phyloP scores from a whole-genome alignment of 2,113 vertebrate genomes.

The Meleagris gallopavo region DNA sequence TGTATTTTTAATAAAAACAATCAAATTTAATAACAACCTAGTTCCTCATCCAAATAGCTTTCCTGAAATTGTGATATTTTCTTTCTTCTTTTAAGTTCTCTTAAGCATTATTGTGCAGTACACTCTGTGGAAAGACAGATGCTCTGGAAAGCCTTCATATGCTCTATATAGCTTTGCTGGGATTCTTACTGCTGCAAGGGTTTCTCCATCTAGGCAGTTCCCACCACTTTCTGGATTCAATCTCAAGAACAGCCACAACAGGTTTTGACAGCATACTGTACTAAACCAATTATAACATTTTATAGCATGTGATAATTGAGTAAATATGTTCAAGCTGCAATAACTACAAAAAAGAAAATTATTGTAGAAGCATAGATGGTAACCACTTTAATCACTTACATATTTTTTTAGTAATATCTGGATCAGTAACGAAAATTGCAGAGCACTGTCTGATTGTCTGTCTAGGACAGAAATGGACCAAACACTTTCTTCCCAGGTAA shows the following conservation, averaged over 20 bases:
- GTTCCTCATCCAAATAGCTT: background rate
- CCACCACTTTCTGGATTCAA: background rate
- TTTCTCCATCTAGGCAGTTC: background rate
- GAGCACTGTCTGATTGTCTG: background rate
- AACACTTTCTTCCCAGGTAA: background rate
- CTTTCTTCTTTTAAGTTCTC: background rate
- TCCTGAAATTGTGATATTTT: too few relatives aligned
- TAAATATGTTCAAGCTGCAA: constrained; percentile 22
- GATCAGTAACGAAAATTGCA: background rate
- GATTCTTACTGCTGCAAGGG: background rate
- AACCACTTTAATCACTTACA: background rate
- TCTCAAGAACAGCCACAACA: constrained; percentile 4
- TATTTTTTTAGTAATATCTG: background rate
- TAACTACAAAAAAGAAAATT: background rate
- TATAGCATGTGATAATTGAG: constrained; percentile 30
- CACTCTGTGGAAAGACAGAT: background rate
- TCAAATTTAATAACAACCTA: background rate
- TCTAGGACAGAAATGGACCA: background rate
- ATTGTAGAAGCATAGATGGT: background rate
- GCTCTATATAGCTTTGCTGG: background rate
- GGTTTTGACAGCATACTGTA: background rate
- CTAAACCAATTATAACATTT: constrained; percentile 17
- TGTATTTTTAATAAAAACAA: background rate
- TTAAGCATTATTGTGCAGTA: background rate
- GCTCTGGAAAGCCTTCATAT: background rate